Evolutionary conservation across 2,797 vertebrate genomes (phyloP), one percentile per base, ranked within the genome.

Genomic region (Fistularia commersonii): DNA sequence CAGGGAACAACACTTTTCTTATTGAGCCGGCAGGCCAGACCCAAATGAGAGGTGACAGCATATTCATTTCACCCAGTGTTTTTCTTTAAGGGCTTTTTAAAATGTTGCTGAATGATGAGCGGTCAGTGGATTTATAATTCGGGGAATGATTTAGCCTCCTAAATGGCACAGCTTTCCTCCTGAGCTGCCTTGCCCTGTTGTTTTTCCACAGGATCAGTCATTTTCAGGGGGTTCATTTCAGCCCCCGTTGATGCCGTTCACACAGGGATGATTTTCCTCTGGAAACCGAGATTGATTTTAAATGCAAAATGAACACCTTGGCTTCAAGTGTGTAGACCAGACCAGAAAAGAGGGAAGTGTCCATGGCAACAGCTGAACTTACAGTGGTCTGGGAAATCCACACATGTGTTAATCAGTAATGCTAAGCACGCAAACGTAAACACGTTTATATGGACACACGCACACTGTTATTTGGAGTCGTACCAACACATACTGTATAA

Each of bases 1-100:
- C 79, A 78, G 67, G 80, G 81, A 89, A 91, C 85, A 90, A 90
- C 85, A 84, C 83, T 79, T 88, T 87, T 90, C 88, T 90, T 90
- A 89, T 86, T 75, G 83, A 78, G 80, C 77, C 61, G 14, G 70
- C 15, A 51, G 70, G 77, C 83, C 76, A 83, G 87, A 86, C 69
- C 68, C 75, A 90, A 91, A 90, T 87, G 82, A 90, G 80, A 89
- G 87, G 85, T 90, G 89, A 90, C 90, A 88, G 88, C 82, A 82
- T 88, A 90, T 91, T 91, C 84, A 89, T 90, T 91, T 89, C 88
- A 89, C 72, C 65, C 84, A 14, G 74, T 87, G 78, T 85, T 87
- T 88, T 88, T 81, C 77, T 83, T 82, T 83, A 74, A 81, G 80
- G 78, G 71, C 74, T 77, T 75, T 82, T 82, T 81, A 80, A 84